These are phyloP conservation scores for Achatina immaculata DNA, from an alignment of 1,140 invertebrate species.

Conservation along the genomic window DNA sequence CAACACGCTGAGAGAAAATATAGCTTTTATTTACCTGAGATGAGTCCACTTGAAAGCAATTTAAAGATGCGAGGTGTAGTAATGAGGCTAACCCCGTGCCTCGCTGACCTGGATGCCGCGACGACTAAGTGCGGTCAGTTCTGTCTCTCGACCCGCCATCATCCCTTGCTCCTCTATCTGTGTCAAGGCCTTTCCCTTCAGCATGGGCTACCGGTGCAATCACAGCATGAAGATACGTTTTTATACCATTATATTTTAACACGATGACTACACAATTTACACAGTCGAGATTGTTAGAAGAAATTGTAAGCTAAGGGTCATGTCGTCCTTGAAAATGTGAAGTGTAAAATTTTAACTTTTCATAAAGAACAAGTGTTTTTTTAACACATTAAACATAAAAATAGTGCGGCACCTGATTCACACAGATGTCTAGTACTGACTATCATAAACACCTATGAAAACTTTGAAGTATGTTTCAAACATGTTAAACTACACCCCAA, in stretches of 20 bases:
- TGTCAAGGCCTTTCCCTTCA: slow-evolving; percentile 31
- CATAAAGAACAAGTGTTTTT: no score
- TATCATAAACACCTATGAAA: no score
- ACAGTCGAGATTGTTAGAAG: no score
- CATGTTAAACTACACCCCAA: no score
- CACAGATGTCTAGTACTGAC: no score
- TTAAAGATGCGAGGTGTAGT: not conserved
- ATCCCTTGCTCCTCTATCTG: slow-evolving; percentile 21
- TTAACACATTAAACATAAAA: no score
- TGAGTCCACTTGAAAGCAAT: not conserved
- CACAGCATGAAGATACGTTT: not conserved
- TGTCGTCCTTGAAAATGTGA: no score
- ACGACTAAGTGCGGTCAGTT: slow-evolving; percentile 29
- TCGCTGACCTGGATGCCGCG: slow-evolving; percentile 30
- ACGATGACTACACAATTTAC: no score
- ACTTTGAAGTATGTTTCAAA: no score
- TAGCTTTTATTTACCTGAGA: not conserved
- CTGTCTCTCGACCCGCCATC: slow-evolving; percentile 33
- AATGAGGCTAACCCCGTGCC: slow-evolving; percentile 17
- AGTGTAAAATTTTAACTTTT: no score
- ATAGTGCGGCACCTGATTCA: no score
- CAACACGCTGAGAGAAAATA: not conserved
- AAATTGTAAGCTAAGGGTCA: no score
- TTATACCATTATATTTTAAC: not conserved
- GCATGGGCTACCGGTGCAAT: slow-evolving; percentile 15